Conservation (phyloP, 2,888 invertebrate genomes). For the Heliconius erato region DNA sequence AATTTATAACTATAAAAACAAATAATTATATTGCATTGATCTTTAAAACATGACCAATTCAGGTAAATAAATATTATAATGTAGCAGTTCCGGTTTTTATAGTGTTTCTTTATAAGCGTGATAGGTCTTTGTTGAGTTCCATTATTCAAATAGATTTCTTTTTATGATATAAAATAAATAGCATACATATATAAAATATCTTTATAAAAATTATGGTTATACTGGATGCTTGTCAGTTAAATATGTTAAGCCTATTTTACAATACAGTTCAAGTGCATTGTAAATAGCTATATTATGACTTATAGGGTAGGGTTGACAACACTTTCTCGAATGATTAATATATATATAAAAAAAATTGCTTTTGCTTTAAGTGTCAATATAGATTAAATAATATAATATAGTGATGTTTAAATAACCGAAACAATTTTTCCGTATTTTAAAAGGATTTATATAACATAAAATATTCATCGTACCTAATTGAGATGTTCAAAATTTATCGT, state of each 20-base stretch:
- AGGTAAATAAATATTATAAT: too few species aligned
- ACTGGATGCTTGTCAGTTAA: slow-evolving; percentile 47
- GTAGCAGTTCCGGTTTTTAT: neutral
- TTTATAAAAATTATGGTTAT: slow-evolving; percentile 43
- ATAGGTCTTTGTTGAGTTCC: neutral
- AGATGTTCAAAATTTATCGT: slow-evolving; percentile 20
- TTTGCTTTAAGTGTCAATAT: too few species aligned
- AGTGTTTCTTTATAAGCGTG: neutral
- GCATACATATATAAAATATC: slow-evolving; percentile 20
- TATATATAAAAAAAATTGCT: neutral
- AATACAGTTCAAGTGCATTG: slow-evolving; percentile 42
- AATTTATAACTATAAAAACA: neutral
- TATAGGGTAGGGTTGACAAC: slow-evolving; percentile 34
- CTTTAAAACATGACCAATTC: too few species aligned
- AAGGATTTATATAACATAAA: neutral
- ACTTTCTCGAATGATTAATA: neutral
- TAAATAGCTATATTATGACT: slow-evolving; percentile 37
- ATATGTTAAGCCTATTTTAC: slow-evolving; percentile 46
- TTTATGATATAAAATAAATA: slow-evolving; percentile 28
- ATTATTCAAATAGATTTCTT: neutral
- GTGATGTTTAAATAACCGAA: neutral
- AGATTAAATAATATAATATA: neutral
- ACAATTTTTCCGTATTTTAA: neutral
- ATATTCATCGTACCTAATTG: slow-evolving; percentile 2
- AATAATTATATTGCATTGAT: too few species aligned